phyloP scores from a whole-genome alignment of 35 echinoderm and acorn worm genomes.

The Holothuria glaberrima region DNA sequence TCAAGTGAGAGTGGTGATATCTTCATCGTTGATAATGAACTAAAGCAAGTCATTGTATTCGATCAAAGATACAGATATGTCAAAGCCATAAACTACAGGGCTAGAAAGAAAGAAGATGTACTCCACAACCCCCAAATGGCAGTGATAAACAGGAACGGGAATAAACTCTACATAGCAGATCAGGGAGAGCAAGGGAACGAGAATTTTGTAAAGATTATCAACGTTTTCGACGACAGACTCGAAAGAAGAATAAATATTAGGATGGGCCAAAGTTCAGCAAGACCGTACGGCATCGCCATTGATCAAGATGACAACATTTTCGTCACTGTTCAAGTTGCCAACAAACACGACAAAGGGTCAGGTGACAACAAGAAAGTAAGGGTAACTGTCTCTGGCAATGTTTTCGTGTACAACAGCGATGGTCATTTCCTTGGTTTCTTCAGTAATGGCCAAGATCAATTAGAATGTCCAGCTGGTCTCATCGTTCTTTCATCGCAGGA shows the following conservation, averaged over 20 bases:
- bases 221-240: not conserved
- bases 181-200: not conserved
- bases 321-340: not conserved
- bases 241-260: not conserved
- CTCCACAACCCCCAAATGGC: constrained; percentile 1
- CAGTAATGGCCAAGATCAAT: not conserved
- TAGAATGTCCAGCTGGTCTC: not conserved
- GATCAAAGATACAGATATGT: not conserved
- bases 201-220: not conserved
- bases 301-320: not conserved
- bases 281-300: not conserved
- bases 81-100: not conserved
- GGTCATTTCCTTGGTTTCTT: not conserved
- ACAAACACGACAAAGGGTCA: not conserved
- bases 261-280: not conserved
- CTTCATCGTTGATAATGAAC: not conserved
- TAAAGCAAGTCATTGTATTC: not conserved
- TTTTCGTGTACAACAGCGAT: not conserved
- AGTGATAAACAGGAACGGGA: not conserved
- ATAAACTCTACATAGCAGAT: not conserved
- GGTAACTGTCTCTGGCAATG: not conserved
- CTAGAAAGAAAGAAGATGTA: not conserved
- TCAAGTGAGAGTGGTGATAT: not conserved
- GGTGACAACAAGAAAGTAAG: not conserved
- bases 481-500: not conserved